phyloP scores from a whole-genome alignment of 2,113 vertebrate species.

The Mystacornis crossleyi region DNA sequence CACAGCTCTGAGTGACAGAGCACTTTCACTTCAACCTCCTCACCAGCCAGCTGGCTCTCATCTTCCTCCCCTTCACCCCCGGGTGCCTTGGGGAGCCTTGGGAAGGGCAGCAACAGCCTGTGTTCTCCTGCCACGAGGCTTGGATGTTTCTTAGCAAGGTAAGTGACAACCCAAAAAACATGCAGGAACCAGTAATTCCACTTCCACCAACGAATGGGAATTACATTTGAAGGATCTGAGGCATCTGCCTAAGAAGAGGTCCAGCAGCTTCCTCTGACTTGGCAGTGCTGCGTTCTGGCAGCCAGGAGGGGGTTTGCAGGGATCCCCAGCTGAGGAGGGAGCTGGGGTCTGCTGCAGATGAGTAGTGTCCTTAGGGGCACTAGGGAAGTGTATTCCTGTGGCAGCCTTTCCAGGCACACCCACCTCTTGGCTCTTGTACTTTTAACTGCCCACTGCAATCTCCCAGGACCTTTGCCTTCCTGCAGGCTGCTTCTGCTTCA shows the following conservation, averaged over 20 bases:
- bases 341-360: background rate
- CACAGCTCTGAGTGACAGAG: background rate
- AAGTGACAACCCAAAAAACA: background rate
- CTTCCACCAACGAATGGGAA: background rate
- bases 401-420: background rate
- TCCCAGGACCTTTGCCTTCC: background rate
- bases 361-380: background rate
- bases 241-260: background rate
- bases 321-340: background rate
- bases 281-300: background rate
- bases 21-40: background rate
- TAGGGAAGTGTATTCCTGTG: background rate
- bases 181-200: background rate
- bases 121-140: background rate
- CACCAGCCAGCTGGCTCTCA: fast-evolving
- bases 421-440: background rate
- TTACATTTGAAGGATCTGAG: background rate
- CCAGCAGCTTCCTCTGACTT: background rate
- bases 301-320: background rate
- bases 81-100: background rate
- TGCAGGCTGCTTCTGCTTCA: background rate
- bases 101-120: background rate
- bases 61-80: background rate
- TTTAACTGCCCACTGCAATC: background rate
- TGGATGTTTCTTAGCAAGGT: background rate